phyloP scores from a whole-genome alignment of 2,888 invertebrate species.

The Sarcophaga carnaria region DNA sequence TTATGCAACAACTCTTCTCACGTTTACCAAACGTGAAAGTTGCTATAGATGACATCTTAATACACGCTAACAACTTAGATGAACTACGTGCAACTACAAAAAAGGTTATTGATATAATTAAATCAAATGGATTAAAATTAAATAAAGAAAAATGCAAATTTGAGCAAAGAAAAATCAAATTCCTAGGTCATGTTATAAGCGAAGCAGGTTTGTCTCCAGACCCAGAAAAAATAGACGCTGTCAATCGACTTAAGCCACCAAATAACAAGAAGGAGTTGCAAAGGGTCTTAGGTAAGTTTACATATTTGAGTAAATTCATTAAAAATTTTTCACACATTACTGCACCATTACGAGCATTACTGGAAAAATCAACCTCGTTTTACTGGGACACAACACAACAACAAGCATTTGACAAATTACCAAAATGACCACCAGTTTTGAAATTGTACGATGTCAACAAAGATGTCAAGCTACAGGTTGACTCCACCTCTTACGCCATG shows the following conservation, averaged over 20 bases:
- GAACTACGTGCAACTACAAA: slow-evolving; percentile 58
- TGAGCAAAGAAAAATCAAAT: slow-evolving; percentile 40
- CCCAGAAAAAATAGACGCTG: slow-evolving; percentile 64
- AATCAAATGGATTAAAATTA: slow-evolving; percentile 65
- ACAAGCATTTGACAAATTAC: slow-evolving; percentile 37
- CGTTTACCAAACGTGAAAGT: slow-evolving; percentile 63
- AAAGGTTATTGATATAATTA: slow-evolving; percentile 56
- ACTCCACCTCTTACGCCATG: slow-evolving; percentile 30
- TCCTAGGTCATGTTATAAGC: slow-evolving; percentile 50
- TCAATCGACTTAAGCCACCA: slow-evolving; percentile 54
- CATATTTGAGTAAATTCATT: slow-evolving; percentile 56
- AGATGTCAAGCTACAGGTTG: slow-evolving; percentile 47
- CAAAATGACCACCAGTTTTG: slow-evolving; percentile 44
- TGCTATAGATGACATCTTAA: slow-evolving; percentile 72
- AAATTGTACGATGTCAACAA: slow-evolving; percentile 50
- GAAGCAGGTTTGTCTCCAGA: slow-evolving; percentile 41
- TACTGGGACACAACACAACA: no score
- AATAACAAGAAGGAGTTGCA: slow-evolving; percentile 63
- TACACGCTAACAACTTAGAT: slow-evolving; percentile 67
- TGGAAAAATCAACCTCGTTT: slow-evolving; percentile 39
- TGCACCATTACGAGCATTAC: neutral
- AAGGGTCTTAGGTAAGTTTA: slow-evolving; percentile 67
- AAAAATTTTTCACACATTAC: slow-evolving; percentile 22
- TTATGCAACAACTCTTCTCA: slow-evolving; percentile 63
- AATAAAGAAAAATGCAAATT: slow-evolving; percentile 71